Percentiles rank a stretch among this genome's conserved stretches.
Conservation (phyloP, 2,113 vertebrate species). For the Ictalurus furcatus region DNA sequence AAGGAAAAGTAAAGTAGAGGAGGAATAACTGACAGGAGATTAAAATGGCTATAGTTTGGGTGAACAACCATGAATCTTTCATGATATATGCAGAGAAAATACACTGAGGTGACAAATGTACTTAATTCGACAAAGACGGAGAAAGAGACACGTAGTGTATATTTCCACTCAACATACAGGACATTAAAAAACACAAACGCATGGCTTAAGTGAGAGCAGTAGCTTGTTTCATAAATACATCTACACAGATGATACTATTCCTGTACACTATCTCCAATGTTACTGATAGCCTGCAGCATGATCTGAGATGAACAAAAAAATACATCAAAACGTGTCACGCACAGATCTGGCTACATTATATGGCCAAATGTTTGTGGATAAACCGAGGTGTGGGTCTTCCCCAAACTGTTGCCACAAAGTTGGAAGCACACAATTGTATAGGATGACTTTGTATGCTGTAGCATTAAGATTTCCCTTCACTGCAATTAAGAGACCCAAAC, state of each 20-base stretch:
- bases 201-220: conserved; percentile 41
- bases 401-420: background rate
- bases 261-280: conserved; percentile 60
- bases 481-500: background rate
- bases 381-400: background rate
- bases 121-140: background rate
- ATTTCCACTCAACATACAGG: conserved; percentile 51
- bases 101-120: background rate
- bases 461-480: background rate
- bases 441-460: background rate
- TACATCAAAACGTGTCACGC: background rate
- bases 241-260: conserved; percentile 56
- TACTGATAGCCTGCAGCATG: conserved; percentile 64
- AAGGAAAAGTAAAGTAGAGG: conserved; percentile 10
- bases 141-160: background rate
- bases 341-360: background rate
- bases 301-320: background rate
- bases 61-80: background rate
- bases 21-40: background rate
- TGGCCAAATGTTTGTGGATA: background rate
- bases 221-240: conserved; percentile 24
- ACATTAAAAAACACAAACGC: conserved; percentile 49
- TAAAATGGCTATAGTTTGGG: background rate
- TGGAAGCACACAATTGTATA: background rate
- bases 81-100: background rate